Conservation (phyloP, 2,113 vertebrate genomes). For the Atlantisia rogersi region DNA sequence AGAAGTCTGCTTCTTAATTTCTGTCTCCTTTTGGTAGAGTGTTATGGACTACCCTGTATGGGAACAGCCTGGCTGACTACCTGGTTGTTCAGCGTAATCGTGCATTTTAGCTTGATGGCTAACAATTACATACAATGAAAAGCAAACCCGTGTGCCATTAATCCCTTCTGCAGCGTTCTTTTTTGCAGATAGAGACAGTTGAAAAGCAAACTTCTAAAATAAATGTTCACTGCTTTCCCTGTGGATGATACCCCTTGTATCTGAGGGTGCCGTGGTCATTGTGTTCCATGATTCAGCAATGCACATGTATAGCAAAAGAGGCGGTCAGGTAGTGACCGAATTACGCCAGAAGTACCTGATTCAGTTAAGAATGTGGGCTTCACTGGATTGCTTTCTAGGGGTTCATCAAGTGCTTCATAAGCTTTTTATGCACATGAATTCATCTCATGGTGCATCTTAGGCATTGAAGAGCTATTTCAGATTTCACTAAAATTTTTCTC, state of each 20-base stretch:
- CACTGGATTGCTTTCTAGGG: neutral
- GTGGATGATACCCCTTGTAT: neutral
- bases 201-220: neutral
- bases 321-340: neutral
- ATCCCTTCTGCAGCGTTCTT: neutral
- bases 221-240: neutral
- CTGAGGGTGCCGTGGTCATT: neutral
- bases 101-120: neutral
- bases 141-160: neutral
- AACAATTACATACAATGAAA: neutral
- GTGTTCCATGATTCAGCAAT: neutral
- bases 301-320: neutral
- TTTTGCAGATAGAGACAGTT: neutral
- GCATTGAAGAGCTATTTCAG: neutral
- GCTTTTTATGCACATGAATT: neutral
- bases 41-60: neutral
- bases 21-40: neutral
- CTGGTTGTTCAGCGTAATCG: neutral
- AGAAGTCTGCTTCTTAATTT: neutral
- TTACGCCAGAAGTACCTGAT: neutral
- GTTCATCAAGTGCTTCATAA: neutral
- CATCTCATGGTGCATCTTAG: neutral
- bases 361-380: neutral
- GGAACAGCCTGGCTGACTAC: neutral
- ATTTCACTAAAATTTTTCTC: neutral